phyloP scores from a whole-genome alignment of 2,888 invertebrate species.

The Ptychoptera contaminata region DNA sequence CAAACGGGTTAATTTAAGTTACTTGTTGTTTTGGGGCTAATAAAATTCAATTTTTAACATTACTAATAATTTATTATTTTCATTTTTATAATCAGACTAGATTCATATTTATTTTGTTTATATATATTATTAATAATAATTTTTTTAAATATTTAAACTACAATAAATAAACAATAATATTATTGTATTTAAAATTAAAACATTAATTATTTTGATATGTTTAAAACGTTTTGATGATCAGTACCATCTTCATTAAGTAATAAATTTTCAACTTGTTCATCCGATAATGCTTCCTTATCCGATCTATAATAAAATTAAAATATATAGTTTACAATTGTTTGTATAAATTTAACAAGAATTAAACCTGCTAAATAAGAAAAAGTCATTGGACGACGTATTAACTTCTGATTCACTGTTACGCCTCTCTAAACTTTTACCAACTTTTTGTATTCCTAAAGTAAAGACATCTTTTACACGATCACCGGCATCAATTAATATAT shows the following conservation, averaged over 20 bases:
- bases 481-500: conserved; percentile 60
- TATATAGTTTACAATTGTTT: conserved; percentile 1
- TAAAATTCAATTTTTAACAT: too few species aligned
- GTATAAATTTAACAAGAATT: conserved; percentile 8
- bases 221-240: too few species aligned
- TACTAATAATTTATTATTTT: too few species aligned
- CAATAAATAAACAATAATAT: too few species aligned
- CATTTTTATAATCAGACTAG: too few species aligned
- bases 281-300: conserved; percentile 29
- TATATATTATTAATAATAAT: too few species aligned
- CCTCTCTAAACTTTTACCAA: conserved; percentile 51
- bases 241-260: conserved; percentile 9
- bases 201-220: too few species aligned
- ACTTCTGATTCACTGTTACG: conserved; percentile 54
- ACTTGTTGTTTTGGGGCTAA: too few species aligned
- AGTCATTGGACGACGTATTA: conserved; percentile 28
- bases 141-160: too few species aligned
- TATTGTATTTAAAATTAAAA: too few species aligned
- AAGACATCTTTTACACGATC: conserved; percentile 71
- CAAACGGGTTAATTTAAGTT: too few species aligned
- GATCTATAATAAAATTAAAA: conserved; percentile 18
- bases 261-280: conserved; percentile 31
- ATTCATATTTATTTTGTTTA: too few species aligned
- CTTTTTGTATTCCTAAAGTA: conserved; percentile 56
- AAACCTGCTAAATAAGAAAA: conserved; percentile 28